Evolutionary conservation across 1,140 invertebrate genomes (phyloP), one percentile per base, ranked within the genome.

Genomic region (Euwallacea similis): DNA sequence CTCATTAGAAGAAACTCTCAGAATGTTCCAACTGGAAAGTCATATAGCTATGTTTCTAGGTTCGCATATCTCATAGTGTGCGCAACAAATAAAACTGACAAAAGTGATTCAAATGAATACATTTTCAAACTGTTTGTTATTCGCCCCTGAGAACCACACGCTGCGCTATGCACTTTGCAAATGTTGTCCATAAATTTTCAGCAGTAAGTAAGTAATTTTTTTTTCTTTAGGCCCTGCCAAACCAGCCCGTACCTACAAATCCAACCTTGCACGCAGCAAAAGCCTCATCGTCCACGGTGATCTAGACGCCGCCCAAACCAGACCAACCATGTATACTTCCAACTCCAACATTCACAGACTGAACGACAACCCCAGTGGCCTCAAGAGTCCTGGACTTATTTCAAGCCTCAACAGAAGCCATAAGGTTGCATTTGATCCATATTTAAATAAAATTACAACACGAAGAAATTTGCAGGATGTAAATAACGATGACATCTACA

Each of bases 341-440:
- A 93, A 89, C 79, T 88, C 90, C 11, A 90, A 93, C 72, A 79
- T 93, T 15, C 88, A 88, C 76, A 84, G 86, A 16, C 79, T 90
- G 21, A 86, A 89, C 72, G 89, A 90, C 75, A 87, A 86, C 21
- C 87, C 89, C 7, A 86, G 88, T 66, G 91, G 91, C 15, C 81
- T 94, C 0, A 93, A 93, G 76, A 93, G 91, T 79, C 93, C 93
- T 0, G 91, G 91, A 46, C 91, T 94, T 64, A 88, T 94, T 6
- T 91, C 91, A 53, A 91, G 91, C 73, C 91, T 94, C 41, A 93
- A 89, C 79, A 86, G 92, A 59, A 93, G 91, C 77, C 91, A 92
- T 73, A 86, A 88, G 50, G 72, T 73, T 15, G 4, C 8, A 6
- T 15, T 16, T 21, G 21, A 4, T 33, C 4, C 21, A 59, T 59